Evolutionary conservation across 1,140 invertebrate genomes (phyloP).

Genomic region (Bombus huntii): DNA sequence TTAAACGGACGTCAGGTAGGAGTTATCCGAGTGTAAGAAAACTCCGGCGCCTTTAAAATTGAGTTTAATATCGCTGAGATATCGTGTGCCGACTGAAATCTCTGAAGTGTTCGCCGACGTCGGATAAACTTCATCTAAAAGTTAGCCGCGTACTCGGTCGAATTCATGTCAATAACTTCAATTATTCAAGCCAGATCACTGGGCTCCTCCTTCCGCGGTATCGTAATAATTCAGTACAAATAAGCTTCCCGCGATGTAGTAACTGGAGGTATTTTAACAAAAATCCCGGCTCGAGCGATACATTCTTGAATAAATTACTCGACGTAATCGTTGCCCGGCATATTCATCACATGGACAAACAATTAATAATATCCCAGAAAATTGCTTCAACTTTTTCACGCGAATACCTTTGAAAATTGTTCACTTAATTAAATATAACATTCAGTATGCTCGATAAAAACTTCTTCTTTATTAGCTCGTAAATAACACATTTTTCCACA

Average conservation of each 20-base stretch:
- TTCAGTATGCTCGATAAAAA: background rate
- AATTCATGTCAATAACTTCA: constrained; percentile 49
- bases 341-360: background rate
- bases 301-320: background rate
- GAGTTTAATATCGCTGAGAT: constrained; percentile 67
- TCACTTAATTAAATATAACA: background rate
- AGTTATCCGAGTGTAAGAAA: constrained; percentile 57
- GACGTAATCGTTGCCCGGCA: background rate
- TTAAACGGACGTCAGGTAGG: constrained; percentile 52
- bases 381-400: background rate
- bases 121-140: constrained; percentile 60
- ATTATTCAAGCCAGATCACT: constrained; percentile 34
- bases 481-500: background rate
- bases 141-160: constrained; percentile 39
- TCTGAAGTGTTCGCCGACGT: constrained; percentile 51
- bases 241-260: background rate
- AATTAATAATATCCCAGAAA: background rate
- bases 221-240: constrained; percentile 14
- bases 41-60: constrained; percentile 55
- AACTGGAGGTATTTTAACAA: background rate
- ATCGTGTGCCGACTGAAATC: constrained; percentile 52
- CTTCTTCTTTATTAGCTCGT: background rate
- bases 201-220: background rate
- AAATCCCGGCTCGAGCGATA: background rate
- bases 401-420: background rate